phyloP scores from a whole-genome alignment of 2,113 vertebrate genomes.

The Origma solitaria region DNA sequence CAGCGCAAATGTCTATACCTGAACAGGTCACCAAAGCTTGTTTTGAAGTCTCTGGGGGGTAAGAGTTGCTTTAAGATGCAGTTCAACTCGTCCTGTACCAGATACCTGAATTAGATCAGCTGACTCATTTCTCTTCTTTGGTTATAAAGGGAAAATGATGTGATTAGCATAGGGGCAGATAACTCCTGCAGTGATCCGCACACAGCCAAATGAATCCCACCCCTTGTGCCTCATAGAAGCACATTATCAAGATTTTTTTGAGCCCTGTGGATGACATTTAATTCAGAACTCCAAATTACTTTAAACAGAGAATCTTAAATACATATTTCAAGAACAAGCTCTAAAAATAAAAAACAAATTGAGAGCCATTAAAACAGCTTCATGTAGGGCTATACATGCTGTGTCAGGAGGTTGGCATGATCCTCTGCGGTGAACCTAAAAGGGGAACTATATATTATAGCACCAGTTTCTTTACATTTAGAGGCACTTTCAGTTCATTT shows the following conservation, averaged over 20 bases:
- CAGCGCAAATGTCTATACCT: background rate
- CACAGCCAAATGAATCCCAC: background rate
- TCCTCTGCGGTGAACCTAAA: background rate
- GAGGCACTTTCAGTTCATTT: background rate
- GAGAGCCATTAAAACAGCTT: background rate
- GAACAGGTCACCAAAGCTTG: background rate
- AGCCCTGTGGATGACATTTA: background rate
- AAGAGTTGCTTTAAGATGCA: background rate
- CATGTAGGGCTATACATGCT: background rate
- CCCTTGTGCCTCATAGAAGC: background rate
- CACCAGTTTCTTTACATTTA: background rate
- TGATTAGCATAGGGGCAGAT: background rate
- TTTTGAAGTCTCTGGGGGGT: background rate
- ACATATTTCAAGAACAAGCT: background rate
- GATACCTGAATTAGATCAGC: background rate
- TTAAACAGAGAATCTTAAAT: background rate
- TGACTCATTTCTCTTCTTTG: conserved; percentile 2
- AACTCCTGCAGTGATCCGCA: background rate
- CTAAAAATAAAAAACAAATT: background rate
- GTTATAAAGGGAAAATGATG: background rate
- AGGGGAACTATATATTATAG: background rate
- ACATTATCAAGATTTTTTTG: background rate
- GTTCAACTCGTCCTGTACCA: background rate
- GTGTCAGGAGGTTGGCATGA: background rate
- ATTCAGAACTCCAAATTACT: background rate